Conservation (phyloP, 2,113 vertebrate species). For the Poecilia latipinna region DNA sequence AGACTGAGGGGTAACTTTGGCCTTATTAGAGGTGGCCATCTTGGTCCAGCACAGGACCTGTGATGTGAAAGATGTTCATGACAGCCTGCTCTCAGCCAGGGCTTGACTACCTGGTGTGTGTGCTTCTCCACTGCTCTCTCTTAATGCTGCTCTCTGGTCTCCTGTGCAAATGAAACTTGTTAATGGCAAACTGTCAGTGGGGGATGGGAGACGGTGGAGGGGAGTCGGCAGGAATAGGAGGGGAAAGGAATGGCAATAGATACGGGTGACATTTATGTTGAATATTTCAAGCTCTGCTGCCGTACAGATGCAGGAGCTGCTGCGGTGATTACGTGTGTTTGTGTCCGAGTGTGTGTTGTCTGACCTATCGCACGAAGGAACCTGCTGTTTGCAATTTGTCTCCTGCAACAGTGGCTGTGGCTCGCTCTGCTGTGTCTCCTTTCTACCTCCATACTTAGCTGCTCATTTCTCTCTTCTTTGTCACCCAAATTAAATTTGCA, state of each 20-base stretch:
- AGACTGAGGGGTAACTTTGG: constrained; percentile 31
- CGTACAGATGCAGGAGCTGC: constrained; percentile 16
- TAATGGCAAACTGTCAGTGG: constrained; percentile 64
- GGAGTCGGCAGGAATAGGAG: constrained; percentile 10
- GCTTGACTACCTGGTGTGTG: constrained; percentile 46
- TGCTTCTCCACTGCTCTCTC: constrained; percentile 26
- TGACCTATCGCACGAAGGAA: constrained; percentile 33
- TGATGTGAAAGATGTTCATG: constrained; percentile 37
- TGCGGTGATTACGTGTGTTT: constrained; percentile 27
- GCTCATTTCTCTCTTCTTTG: constrained; percentile 16
- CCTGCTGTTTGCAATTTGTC: constrained; percentile 39
- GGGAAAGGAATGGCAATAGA: constrained; percentile 34
- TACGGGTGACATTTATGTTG: constrained; percentile 56
- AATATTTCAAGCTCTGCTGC: constrained; percentile 54
- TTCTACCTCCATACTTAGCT: constrained; percentile 17
- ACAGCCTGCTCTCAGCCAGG: constrained; percentile 23
- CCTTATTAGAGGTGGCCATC: constrained; percentile 50
- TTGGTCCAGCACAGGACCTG: constrained; percentile 6
- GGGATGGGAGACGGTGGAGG: constrained; percentile 24
- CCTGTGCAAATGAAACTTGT: constrained; percentile 65
- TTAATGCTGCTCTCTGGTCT: constrained; percentile 46
- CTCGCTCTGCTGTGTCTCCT: constrained; percentile 21
- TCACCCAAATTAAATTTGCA: constrained; percentile 14
- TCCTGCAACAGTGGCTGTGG: constrained; percentile 26
- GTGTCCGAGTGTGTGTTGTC: constrained; percentile 15